Base-by-base conservation (phyloP, 1,140 invertebrate species). In the Penaeus japonicus region DNA sequence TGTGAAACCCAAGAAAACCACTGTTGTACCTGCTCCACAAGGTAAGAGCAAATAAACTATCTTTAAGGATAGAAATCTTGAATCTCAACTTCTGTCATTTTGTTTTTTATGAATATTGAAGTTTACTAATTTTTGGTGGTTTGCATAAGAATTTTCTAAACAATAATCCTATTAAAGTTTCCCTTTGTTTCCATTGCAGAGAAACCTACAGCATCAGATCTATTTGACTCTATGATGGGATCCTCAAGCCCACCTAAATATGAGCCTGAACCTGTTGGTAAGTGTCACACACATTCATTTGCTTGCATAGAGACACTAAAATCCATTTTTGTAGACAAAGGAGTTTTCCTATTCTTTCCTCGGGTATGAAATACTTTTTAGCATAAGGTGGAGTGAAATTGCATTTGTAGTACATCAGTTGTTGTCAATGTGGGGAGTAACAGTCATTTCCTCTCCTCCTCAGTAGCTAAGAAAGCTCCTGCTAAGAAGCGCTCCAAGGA, bases 231-330 rank as follows among this genome's bases (percentile, higher is more conserved):
- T 7, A 89, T 80, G 57, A 77, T 86, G 24, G 70, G 88, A 47
- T 84, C 47, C 59, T 77, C 70, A 27, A 70, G 62, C n/a, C 65
- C 84, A 75, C 87, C 86, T 4, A 70, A 55, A 84, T 22, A 54
- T 75, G 4, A 22, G 65, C 87, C 86, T 10, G 62, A 55, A 84
- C 22, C 59, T 75, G 4, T 22, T 78, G 81, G 93, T 93, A 84
- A 92, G 93, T 82, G 91, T 92, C 30, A 79, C n/a, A n/a, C n/a
- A n/a, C n/a, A n/a, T 84, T 4, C 15, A 17, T 4, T 70, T 20
- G 24, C n/a, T 70, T 20, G 12, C 15, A 22, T 7, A 39, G 2
- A 73, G 65, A 30, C 7, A 0, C 32, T n/a, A n/a, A n/a, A n/a
- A n/a, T 73, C 27, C 3, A n/a, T 73, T 73, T n/a, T 24, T 73